Evolutionary conservation across 2,888 invertebrate genomes (phyloP).

Genomic region (Limnephilus marmoratus): DNA sequence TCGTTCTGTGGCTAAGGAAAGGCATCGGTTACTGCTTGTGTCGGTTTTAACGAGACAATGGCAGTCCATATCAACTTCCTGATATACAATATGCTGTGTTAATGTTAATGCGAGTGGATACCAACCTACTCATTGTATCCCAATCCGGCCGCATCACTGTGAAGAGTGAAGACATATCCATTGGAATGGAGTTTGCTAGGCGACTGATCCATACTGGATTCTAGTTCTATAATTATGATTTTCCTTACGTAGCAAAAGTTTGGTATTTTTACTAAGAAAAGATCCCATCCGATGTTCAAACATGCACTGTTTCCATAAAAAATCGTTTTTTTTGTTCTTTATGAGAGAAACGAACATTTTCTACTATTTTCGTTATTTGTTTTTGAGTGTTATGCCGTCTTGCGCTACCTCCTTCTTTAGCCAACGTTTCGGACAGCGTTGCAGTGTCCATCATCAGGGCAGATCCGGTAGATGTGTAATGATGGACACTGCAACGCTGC

Average conservation of each 20-base stretch:
- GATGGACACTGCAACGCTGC: too few species aligned
- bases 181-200: not conserved
- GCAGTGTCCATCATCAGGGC: too few species aligned
- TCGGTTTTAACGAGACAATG: slow-evolving; percentile 25
- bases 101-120: not conserved
- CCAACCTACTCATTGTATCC: not conserved
- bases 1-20: slow-evolving; percentile 21
- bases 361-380: too few species aligned
- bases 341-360: too few species aligned
- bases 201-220: not conserved
- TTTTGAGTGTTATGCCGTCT: too few species aligned
- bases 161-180: not conserved
- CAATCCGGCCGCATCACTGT: not conserved
- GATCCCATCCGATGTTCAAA: not conserved
- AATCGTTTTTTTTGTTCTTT: too few species aligned
- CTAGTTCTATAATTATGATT: not conserved
- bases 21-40: slow-evolving; percentile 24
- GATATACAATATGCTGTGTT: slow-evolving; percentile 27
- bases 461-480: too few species aligned
- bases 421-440: too few species aligned
- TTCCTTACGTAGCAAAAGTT: not conserved
- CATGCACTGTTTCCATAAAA: too few species aligned
- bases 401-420: too few species aligned
- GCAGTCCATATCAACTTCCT: slow-evolving; percentile 46
- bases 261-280: not conserved